These are phyloP conservation scores for Brachionus angularis DNA, from an alignment of 1,140 invertebrate species.

Conservation along the genomic window DNA sequence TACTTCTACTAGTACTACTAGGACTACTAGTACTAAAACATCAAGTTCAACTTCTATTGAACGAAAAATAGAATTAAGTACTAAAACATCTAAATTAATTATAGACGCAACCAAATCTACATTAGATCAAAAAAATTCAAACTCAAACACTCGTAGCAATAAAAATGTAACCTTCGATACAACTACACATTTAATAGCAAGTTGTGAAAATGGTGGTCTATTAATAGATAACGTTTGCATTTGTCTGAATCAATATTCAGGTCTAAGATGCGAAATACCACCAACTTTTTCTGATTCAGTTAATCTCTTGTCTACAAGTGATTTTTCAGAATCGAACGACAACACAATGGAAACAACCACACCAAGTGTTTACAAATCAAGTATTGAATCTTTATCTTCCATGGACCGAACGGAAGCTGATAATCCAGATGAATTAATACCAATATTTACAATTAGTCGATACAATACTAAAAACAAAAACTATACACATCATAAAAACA, in stretches of 20 bases:
- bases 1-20: background rate
- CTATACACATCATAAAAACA: background rate
- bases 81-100: background rate
- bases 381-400: background rate
- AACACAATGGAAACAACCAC: no score
- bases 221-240: slow-evolving; percentile 33
- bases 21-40: background rate
- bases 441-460: slow-evolving; percentile 27
- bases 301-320: background rate
- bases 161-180: background rate
- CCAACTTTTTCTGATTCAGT: slow-evolving; percentile 9
- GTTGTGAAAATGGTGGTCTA: slow-evolving; percentile 41
- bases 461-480: slow-evolving; percentile 25
- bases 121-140: background rate
- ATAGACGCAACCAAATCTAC: background rate
- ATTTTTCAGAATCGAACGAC: slow-evolving; percentile 9
- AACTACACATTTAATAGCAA: background rate
- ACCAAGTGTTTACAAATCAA: background rate
- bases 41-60: background rate
- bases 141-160: no score
- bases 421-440: background rate
- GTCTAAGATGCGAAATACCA: slow-evolving; percentile 31
- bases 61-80: background rate
- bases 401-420: background rate
- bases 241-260: slow-evolving; percentile 31